These are phyloP conservation scores for Cyanoramphus novaezelandiae DNA, from an alignment of 2,113 vertebrate genomes.

Conservation along the genomic window DNA sequence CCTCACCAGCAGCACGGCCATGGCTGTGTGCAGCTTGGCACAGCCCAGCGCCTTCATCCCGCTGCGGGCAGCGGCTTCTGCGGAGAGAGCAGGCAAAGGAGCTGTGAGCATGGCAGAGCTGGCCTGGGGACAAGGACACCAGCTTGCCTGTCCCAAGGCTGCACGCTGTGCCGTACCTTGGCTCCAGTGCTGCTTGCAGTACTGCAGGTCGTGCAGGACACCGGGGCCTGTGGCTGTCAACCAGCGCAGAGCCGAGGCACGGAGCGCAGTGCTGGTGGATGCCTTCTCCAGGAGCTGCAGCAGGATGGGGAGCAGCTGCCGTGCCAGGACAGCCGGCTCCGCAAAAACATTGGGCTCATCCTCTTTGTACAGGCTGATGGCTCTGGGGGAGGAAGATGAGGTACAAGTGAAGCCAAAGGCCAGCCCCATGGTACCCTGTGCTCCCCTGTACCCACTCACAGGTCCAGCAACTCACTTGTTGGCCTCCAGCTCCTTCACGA, in stretches of 20 bases:
- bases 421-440: accelerated
- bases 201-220: constrained; percentile 63
- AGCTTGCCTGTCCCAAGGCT: background rate
- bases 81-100: background rate
- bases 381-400: constrained; percentile 47
- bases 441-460: background rate
- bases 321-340: constrained; percentile 77
- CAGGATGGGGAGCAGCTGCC: constrained; percentile 75
- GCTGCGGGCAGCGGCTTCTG: constrained; percentile 3
- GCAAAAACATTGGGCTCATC: constrained; percentile 85
- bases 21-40: constrained; percentile 68
- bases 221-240: constrained; percentile 5
- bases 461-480: constrained; percentile 65
- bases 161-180: constrained; percentile 1
- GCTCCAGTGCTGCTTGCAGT: constrained; percentile 64
- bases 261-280: constrained; percentile 39
- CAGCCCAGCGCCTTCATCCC: constrained; percentile 74
- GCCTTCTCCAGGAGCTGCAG: constrained; percentile 63
- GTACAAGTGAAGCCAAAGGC: background rate
- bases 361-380: constrained; percentile 81
- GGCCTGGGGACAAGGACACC: background rate
- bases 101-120: accelerated
- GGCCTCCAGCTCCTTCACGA: constrained; percentile 68
- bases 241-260: constrained; percentile 68
- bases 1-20: constrained; percentile 73